Conservation (phyloP, 2,113 vertebrate species). For the Setophaga coronata region DNA sequence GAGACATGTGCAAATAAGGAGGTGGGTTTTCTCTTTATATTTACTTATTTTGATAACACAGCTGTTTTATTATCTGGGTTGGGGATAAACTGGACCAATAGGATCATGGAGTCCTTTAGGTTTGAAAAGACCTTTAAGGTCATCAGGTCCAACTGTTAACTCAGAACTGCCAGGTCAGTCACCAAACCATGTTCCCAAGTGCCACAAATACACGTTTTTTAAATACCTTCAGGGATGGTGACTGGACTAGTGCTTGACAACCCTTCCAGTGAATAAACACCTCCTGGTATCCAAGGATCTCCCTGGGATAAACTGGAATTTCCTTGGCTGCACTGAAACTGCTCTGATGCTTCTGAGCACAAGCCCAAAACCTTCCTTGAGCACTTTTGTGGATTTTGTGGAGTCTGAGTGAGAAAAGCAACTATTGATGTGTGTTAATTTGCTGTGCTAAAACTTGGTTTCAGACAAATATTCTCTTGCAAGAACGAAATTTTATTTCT, state of each 20-base stretch:
- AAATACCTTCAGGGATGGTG: background rate
- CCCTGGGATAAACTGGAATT: background rate
- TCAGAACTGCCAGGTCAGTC: background rate
- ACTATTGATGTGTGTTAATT: background rate
- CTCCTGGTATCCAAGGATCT: no score
- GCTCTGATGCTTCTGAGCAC: background rate
- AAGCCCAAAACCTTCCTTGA: background rate
- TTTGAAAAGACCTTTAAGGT: background rate
- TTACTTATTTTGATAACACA: background rate
- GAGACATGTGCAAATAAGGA: background rate
- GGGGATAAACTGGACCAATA: background rate
- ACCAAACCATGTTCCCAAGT: background rate
- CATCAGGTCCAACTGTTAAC: background rate
- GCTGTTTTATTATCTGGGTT: background rate
- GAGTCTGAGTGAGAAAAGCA: background rate
- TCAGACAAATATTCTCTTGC: background rate
- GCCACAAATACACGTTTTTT: rapidly evolving
- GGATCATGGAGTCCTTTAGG: background rate
- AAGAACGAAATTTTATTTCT: background rate
- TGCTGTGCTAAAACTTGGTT: background rate
- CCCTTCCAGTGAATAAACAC: background rate
- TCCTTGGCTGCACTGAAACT: background rate
- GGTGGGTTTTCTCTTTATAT: background rate
- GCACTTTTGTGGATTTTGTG: background rate
- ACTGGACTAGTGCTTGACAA: background rate